These are phyloP conservation scores for Aphidius ervi DNA, from an alignment of 1,140 invertebrate genomes.

Conservation along the genomic window DNA sequence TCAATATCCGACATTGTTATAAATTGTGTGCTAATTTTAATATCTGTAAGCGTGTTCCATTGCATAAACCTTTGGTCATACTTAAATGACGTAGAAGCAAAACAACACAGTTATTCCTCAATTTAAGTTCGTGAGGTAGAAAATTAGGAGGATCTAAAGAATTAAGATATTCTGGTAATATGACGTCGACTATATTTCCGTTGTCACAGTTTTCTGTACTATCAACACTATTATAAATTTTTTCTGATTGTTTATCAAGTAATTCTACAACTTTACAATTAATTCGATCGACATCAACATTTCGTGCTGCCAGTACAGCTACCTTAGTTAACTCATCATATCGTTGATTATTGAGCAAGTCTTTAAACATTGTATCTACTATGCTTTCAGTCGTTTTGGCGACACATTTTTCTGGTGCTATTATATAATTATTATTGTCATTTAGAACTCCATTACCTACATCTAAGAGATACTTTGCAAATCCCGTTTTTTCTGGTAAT, in stretches of 20 bases:
- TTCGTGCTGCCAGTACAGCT: conserved; percentile 24
- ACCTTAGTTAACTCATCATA: conserved; percentile 8
- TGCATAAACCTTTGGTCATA: conserved; percentile 9
- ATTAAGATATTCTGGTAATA: conserved; percentile 28
- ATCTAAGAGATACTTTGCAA: conserved; percentile 19
- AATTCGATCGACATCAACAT: conserved; percentile 26
- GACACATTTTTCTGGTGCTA: conserved; percentile 14
- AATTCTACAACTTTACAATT: conserved; percentile 24
- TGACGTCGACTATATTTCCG: conserved; percentile 15
- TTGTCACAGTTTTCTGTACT: conserved; percentile 14
- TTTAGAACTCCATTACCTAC: conserved; percentile 23
- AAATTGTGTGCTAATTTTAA: conserved; percentile 21
- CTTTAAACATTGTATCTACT: conserved; percentile 8
- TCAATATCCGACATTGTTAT: conserved; percentile 27
- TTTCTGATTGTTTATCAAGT: conserved; percentile 10
- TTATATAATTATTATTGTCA: conserved; percentile 13
- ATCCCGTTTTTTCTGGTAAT: conserved; percentile 16
- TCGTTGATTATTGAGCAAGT: background rate
- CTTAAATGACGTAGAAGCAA: too few species aligned
- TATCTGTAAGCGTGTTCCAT: conserved; percentile 15
- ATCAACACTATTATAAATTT: conserved; percentile 15
- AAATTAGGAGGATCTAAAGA: conserved; percentile 22
- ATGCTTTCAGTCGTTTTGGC: background rate
- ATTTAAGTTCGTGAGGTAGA: conserved; percentile 1
- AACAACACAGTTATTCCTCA: background rate